These are phyloP conservation scores for Cladorhizidae sp. DNA, from an alignment of 37 sponge, comb jelly and placozoan genomes.

Conservation along the genomic window DNA sequence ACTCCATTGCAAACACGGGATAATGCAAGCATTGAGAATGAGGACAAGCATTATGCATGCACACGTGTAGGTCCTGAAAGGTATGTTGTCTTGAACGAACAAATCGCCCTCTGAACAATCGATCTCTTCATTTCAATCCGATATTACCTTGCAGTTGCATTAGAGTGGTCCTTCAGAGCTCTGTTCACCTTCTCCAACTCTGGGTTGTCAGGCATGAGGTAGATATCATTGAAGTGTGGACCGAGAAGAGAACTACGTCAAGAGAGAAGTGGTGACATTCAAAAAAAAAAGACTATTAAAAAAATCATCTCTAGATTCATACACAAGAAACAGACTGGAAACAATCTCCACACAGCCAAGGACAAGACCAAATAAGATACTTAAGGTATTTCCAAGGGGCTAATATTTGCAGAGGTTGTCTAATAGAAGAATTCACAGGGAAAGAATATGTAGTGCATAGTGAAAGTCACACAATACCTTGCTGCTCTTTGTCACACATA, in stretches of 20 bases:
- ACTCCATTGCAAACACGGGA: neutral
- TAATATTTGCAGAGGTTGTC: too few species aligned
- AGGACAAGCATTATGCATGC: neutral
- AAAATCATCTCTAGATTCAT: too few species aligned
- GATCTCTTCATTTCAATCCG: neutral
- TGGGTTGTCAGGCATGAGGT: conserved; percentile 64
- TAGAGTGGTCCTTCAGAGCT: conserved; percentile 44
- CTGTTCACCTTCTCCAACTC: conserved; percentile 45
- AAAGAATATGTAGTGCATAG: too few species aligned
- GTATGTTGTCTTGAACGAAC: neutral
- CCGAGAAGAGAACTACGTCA: conserved; percentile 21
- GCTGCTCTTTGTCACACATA: too few species aligned
- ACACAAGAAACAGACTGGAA: too few species aligned
- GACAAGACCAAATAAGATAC: too few species aligned
- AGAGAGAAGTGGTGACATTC: too few species aligned
- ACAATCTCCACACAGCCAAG: too few species aligned
- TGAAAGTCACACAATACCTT: too few species aligned
- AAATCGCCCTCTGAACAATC: neutral
- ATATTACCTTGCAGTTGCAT: conserved; percentile 4
- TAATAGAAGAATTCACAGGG: too few species aligned
- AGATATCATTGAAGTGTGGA: conserved; percentile 76
- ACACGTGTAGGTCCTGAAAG: neutral
- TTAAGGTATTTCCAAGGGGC: too few species aligned
- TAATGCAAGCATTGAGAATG: neutral
- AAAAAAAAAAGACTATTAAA: too few species aligned